phyloP scores from a whole-genome alignment of 2,113 vertebrate species.

The Pithys albifrons region DNA sequence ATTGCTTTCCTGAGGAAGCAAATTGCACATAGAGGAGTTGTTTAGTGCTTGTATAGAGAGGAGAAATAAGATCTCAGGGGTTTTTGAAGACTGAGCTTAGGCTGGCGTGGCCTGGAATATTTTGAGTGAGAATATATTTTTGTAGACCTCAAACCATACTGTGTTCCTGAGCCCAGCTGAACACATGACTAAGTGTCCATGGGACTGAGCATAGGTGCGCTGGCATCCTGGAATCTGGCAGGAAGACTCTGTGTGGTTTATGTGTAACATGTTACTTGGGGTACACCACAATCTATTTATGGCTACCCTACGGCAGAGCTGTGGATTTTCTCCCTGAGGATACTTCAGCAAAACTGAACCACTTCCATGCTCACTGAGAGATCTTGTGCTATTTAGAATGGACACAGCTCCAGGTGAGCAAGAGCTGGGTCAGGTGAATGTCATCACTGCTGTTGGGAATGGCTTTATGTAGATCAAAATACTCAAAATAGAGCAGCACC shows the following conservation, averaged over 20 bases:
- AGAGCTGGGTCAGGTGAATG: not conserved
- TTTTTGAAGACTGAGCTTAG: not conserved
- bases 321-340: not conserved
- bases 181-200: not conserved
- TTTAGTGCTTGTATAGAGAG: not conserved
- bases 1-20: not conserved
- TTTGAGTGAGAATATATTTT: not conserved
- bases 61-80: not conserved
- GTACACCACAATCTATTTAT: conserved; percentile 2
- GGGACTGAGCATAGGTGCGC: not conserved
- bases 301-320: not conserved
- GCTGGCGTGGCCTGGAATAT: not conserved
- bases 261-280: not conserved
- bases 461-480: not conserved
- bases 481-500: not conserved
- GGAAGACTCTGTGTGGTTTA: not conserved
- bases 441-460: not conserved
- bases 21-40: not conserved
- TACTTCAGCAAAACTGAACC: not conserved
- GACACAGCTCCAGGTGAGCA: not conserved
- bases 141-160: not conserved
- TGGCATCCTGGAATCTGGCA: not conserved
- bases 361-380: not conserved
- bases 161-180: not conserved
- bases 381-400: not conserved